Base-by-base conservation (phyloP, 2,113 vertebrate genomes). In the Thymallus thymallus region DNA sequence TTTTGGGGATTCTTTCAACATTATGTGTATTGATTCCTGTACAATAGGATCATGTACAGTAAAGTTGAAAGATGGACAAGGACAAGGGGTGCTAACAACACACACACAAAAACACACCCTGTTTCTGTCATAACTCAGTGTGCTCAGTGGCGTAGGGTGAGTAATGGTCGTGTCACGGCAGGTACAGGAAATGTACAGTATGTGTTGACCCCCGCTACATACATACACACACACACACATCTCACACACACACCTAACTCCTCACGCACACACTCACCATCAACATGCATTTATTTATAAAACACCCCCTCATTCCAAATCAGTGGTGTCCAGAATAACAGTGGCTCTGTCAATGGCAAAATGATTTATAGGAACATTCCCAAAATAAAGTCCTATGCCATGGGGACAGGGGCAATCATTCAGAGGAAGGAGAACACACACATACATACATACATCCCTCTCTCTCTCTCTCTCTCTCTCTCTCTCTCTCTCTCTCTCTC, bases 291-390 rank as follows among this genome's bases (percentile, higher is more conserved):
- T 91, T 92, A 92, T 92, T 91, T 90, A 90, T 91, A 90, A 92
- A 90, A 86, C 69, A 55, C 79, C 76, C 70, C 83, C 82, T 85
- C 88, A 85, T 88, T 92, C 85, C 87, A 90, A 91, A 91, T 91
- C 86, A 88, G 86, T 76, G 75, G 74, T 86, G 88, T 90, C 85
- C 88, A 88, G 84, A 89, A 91, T 86, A 85, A 85, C 77, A 84
- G 81, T 86, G 87, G 76, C 89, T 85, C 87, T 86, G 86, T 92
- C 90, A 91, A 91, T 86, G 91, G 91, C 93, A 92, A 90, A 85
- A 88, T 93, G 91, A 94, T 94, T 92, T 94, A 93, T 92, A 84
- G 86, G 89, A 93, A 91, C 87, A 91, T 88, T 88, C 78, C 76
- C 74, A 85, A 91, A 92, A 91, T 89, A 90, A 91, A 88, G 80